These are phyloP conservation scores for Propithecus coquereli DNA, from an alignment of 2,113 vertebrate genomes.

Conservation along the genomic window DNA sequence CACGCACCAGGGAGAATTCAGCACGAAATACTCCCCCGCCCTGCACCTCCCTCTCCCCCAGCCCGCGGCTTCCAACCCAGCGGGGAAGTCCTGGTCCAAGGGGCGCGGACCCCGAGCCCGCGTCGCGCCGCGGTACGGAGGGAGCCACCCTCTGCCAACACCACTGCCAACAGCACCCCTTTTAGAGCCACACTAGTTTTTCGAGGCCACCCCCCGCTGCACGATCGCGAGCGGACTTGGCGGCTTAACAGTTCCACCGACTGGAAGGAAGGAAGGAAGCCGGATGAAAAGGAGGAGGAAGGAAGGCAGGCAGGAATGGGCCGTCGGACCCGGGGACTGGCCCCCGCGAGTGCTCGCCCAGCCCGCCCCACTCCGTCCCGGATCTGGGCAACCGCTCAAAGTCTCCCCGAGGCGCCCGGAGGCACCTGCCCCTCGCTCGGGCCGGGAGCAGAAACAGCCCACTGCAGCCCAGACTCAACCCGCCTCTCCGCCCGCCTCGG, in stretches of 20 bases:
- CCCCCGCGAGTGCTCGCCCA: slow-evolving; percentile 46
- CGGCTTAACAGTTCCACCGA: slow-evolving; percentile 75
- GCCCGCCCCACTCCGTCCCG: slow-evolving; percentile 34
- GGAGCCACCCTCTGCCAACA: slow-evolving; percentile 38
- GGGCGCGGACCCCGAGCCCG: slow-evolving; percentile 54
- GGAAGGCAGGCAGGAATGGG: slow-evolving; percentile 68
- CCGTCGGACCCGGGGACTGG: slow-evolving; percentile 42
- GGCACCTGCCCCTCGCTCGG: slow-evolving; percentile 71
- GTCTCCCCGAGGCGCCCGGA: slow-evolving; percentile 49
- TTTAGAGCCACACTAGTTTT: slow-evolving; percentile 62
- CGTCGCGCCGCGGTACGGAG: background rate
- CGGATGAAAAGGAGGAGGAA: slow-evolving; percentile 63
- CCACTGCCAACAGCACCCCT: slow-evolving; percentile 69
- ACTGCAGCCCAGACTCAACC: slow-evolving; percentile 4
- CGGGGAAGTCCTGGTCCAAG: slow-evolving; percentile 65
- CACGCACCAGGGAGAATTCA: slow-evolving; percentile 62
- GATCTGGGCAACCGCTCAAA: slow-evolving; percentile 51
- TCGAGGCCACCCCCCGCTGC: slow-evolving; percentile 66
- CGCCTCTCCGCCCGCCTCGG: slow-evolving; percentile 41
- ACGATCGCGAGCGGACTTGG: slow-evolving; percentile 66
- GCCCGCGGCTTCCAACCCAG: slow-evolving; percentile 26
- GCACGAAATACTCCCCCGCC: slow-evolving; percentile 52
- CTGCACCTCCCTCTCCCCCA: background rate
- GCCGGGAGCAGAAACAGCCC: slow-evolving; percentile 15
- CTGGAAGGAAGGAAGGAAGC: slow-evolving; percentile 68